phyloP scores from a whole-genome alignment of 1,140 invertebrate species.

The Platorchestia sp. region DNA sequence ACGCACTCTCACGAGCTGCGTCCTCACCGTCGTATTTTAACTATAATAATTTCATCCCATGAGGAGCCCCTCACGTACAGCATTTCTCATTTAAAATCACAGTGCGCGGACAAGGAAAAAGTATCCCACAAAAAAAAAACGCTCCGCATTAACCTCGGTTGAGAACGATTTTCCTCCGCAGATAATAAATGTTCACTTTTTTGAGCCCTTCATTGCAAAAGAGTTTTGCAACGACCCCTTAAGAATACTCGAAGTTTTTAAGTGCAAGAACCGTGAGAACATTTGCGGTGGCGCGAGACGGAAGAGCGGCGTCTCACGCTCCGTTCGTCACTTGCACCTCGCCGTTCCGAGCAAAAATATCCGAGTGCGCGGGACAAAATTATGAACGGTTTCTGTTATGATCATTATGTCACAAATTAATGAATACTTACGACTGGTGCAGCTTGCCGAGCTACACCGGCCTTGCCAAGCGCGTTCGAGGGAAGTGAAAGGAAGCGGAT shows the following conservation, averaged over 20 bases:
- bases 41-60: background rate
- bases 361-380: background rate
- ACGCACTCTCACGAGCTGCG: background rate
- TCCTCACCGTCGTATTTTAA: background rate
- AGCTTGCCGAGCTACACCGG: background rate
- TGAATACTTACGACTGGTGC: background rate
- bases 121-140: background rate
- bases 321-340: background rate
- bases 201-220: background rate
- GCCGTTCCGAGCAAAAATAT: background rate
- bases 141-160: background rate
- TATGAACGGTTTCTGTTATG: constrained; percentile 26
- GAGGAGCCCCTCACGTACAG: too few species aligned
- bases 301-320: background rate
- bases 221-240: background rate
- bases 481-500: background rate
- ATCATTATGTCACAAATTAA: constrained; percentile 36
- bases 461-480: background rate
- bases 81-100: background rate
- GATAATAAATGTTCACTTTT: background rate
- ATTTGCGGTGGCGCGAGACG: background rate
- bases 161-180: background rate
- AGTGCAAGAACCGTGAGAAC: background rate
- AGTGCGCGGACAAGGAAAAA: background rate
- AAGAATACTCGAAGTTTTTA: background rate